Conservation (phyloP, 2,113 vertebrate species). For the Salvelinus alpinus region DNA sequence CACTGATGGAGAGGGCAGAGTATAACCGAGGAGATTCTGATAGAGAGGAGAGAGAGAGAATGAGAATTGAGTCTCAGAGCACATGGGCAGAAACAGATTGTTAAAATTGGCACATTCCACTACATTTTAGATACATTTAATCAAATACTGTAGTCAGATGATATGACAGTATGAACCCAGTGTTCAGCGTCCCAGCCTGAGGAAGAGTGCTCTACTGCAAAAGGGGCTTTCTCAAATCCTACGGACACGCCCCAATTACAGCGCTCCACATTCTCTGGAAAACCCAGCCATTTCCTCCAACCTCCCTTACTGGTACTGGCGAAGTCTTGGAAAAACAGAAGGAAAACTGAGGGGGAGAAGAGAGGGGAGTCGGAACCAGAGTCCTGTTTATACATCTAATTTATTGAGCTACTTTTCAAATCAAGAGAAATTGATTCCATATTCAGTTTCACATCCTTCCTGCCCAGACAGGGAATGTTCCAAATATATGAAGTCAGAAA, state of each 20-base stretch:
- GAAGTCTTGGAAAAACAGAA: conserved; percentile 60
- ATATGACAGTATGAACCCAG: conserved; percentile 11
- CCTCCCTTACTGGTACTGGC: conserved; percentile 45
- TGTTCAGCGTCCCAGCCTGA: conserved; percentile 20
- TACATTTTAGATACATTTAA: conserved; percentile 20
- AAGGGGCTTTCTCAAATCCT: conserved; percentile 55
- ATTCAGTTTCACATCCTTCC: conserved; percentile 67
- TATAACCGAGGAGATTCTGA: conserved; percentile 78
- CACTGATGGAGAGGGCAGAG: conserved; percentile 61
- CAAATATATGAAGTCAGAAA: conserved; percentile 63
- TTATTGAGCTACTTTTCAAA: conserved; percentile 48
- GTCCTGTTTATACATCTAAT: conserved; percentile 60
- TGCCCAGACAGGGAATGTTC: conserved; percentile 53
- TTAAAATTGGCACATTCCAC: neutral
- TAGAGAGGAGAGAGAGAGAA: conserved; percentile 17
- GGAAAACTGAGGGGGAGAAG: conserved; percentile 40
- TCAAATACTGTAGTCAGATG: conserved; percentile 19
- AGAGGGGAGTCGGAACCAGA: conserved; percentile 1
- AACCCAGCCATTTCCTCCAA: conserved; percentile 55
- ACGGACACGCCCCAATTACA: conserved; percentile 63
- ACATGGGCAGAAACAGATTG: conserved; percentile 7
- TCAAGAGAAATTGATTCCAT: conserved; percentile 60
- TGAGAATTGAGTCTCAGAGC: neutral
- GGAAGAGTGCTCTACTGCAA: conserved; percentile 42
- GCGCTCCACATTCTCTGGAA: conserved; percentile 56